Evolutionary conservation across 1,140 invertebrate genomes (phyloP), one percentile per base, ranked within the genome.

Genomic region (Drosophila yakuba): DNA sequence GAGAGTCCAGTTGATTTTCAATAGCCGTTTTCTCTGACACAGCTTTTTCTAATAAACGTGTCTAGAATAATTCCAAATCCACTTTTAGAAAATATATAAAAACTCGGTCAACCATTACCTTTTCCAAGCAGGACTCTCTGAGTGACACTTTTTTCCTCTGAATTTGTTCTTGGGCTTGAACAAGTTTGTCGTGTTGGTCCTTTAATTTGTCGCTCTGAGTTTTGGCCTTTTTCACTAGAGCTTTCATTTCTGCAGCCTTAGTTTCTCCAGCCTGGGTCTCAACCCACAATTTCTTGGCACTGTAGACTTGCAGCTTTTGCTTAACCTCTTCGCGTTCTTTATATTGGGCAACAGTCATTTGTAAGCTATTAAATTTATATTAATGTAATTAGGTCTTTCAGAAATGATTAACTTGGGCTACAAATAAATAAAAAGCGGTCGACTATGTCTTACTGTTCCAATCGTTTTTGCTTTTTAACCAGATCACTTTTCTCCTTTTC

Each of bases 321-420:
- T 71, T 39, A 25, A 86, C 58, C 45, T 80, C 76, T 43, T 89
- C 74, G 4, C 84, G 76, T 25, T 88, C 86, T 23, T 82, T 80
- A 17, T 60, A 82, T 14, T 86, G 78, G 8, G 67, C 62, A 8
- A 91, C 71, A 2, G 57, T 47, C 25, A 69, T 17, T 23, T 82
- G 60, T 14, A 91, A 15, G 14, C 90, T 71, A 6, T 11, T 2
- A 8, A 47, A 39, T 12, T 20, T 8, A 8, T 1, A 23, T 23
- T 2, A 15, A 23, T 8, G 17, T 20, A 5, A 57, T 32, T 32
- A 32, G 32, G 32, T 32, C 7, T 10, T 32, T 32, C 2, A 32
- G 8, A 10, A 32, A 32, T 32, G 1, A 3, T 32, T 3, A 10
- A 32, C 32, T 32, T 32, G 0, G 2, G 2, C 32, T 10, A 32